Base-by-base conservation (phyloP, 2,888 invertebrate genomes). In the Branchellion lobata region DNA sequence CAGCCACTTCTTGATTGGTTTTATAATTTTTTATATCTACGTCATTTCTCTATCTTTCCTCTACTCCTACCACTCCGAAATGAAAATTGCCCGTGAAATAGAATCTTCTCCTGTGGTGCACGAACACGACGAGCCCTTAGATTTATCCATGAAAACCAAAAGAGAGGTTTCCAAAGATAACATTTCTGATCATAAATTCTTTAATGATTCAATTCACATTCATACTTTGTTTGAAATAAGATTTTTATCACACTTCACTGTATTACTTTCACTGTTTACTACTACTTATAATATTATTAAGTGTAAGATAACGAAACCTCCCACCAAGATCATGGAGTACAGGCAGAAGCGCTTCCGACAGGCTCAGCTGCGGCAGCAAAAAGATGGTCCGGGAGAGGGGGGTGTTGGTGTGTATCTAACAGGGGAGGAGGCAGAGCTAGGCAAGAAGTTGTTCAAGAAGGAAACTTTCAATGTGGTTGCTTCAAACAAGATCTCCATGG, bases 381-480 rank as follows among this genome's bases (percentile, higher is more conserved):
- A 47, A 11, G 33, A 61, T 1, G 87, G 87, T 0, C 86, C 85
- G 2, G 88, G 88, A 8, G 88, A 88, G 82, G 82, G 82, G 11
- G 88, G 87, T 1, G 74, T 69, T 29, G 81, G 84, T 5, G 85
- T 88, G 0, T 36, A 79, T 5, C 81, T 88, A 14, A 80, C 83
- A 36, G 85, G 84, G 40, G 85, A 87, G 61, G 93, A 93, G 75
- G 91, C 91, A 84, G 87, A 88, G 61, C 84, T 83, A 83, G 85
- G 89, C 31, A 92, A 93, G 81, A 90, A 91, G 83, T 90, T 93
- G 0, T 91, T 93, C 86, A 92, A 93, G 84, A 92, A 92, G 85
- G 92, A 93, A 83, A 95, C 95, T 0, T 91, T 96, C 82, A 96
- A 96, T 86, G 92, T 94, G 80, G 91, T 94, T 83, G 90, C 95